Evolutionary conservation across 2,113 vertebrate genomes (phyloP), one percentile per base, ranked within the genome.

Genomic region (Craseonycteris thonglongyai): DNA sequence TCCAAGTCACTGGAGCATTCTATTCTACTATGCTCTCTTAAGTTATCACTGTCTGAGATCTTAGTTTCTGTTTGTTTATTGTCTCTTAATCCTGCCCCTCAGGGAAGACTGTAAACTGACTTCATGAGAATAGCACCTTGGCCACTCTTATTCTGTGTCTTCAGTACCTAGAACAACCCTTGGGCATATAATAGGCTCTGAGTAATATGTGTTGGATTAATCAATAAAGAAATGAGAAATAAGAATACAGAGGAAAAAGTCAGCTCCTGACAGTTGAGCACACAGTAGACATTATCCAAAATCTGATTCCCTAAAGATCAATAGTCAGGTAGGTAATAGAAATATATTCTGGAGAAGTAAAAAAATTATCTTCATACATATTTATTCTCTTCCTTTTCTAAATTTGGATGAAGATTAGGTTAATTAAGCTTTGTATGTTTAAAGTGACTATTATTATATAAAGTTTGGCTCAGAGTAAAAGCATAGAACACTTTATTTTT

Each of bases 401-500:
- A 47, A 66, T 92, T 68, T 80, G 40, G 38, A 69, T 87, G 68
- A 78, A 66, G 96, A 76, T 88, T 54, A 82, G n/a, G 6, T 90
- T 63, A 49, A 33, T 86, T 82, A 88, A 90, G 28, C 47, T 89
- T 51, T 68, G 49, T 75, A 15, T 93, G n/a, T 84, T 95, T 95
- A 78, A 92, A 86, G 82, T 88, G 9, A 12, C 21, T 82, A 8
- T 51, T 51, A 69, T 76, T 59, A 45, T 75, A 21, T 65, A 38
- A 81, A 68, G 40, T 86, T 88, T 85, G 78, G 58, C 86, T 95
- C 68, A 74, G 63, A 94, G 69, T 90, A 96, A 90, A 92, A 84
- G 26, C 42, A 74, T 28, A 94, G 75, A 84, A 93, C 90, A 21
- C 40, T 91, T 92, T 89, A 65, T 69, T 90, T 96, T 96, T 93